These are phyloP conservation scores for Poeciliopsis prolifica DNA, from an alignment of 2,113 vertebrate genomes.

Conservation along the genomic window DNA sequence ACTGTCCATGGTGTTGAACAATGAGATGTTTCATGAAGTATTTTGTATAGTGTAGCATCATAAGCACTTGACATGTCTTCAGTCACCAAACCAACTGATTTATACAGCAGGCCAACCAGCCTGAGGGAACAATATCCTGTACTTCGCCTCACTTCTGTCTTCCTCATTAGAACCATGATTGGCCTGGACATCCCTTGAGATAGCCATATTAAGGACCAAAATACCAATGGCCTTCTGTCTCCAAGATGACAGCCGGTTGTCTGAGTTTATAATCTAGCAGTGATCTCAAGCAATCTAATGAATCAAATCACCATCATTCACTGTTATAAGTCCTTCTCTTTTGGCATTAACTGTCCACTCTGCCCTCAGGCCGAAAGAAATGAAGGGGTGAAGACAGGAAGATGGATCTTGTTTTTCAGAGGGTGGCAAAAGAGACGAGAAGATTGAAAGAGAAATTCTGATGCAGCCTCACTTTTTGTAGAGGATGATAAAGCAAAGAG, in stretches of 20 bases:
- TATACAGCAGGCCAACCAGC: constrained; percentile 62
- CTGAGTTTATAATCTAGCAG: constrained; percentile 61
- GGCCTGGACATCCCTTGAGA: constrained; percentile 69
- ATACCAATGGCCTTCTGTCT: constrained; percentile 57
- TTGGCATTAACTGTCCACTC: constrained; percentile 50
- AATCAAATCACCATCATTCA: constrained; percentile 67
- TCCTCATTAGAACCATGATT: constrained; percentile 69
- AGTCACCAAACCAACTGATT: constrained; percentile 54
- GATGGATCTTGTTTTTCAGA: constrained; percentile 25
- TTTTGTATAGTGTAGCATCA: constrained; percentile 50
- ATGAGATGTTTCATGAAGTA: constrained; percentile 41
- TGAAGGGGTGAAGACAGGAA: constrained; percentile 33
- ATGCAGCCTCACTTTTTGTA: neutral
- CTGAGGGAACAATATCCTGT: constrained; percentile 67
- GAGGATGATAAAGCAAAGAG: neutral
- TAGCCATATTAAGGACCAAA: constrained; percentile 57
- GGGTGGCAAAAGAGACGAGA: neutral
- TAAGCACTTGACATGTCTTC: constrained; percentile 55
- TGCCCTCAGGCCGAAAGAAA: constrained; percentile 55
- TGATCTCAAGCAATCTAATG: constrained; percentile 65
- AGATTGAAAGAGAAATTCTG: constrained; percentile 11
- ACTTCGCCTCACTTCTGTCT: constrained; percentile 54
- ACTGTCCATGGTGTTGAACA: constrained; percentile 22
- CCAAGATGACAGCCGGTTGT: constrained; percentile 65
- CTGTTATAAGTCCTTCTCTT: constrained; percentile 41